Evolutionary conservation across 2,797 vertebrate genomes (phyloP), one percentile per base, ranked within the genome.

Genomic region (Champsocephalus esox): DNA sequence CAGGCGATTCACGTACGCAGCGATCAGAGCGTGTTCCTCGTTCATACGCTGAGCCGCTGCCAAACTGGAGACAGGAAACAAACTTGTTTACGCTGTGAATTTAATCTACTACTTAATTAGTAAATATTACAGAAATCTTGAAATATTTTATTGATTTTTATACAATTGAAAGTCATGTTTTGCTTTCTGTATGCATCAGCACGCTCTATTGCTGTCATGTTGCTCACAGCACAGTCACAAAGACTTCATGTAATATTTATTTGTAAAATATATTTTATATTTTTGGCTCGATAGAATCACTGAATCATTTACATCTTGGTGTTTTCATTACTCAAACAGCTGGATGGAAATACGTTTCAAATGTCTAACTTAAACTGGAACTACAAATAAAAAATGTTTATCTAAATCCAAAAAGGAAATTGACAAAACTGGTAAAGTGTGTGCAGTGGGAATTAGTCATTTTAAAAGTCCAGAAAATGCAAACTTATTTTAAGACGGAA

Each of bases 21-120:
- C 96, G 58, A 98, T 99, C 93, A 98, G 92, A 49, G 95, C 94
- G 55, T 99, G 97, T 85, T 98, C 97, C 67, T 98, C 97, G 3
- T 96, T 96, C 89, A 95, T 90, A 5, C 79, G 95, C 75, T 90
- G 85, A 92, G 93, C 94, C 3, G 89, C 79, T 0, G 94, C 89
- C 88, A 91, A 82, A 76, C 94, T 94, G 83, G 41, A 69, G 9
- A 65, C 2, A 41, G 19, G 11, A 65, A 14, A 61, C 3, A 55
- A 28, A 73, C 43, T 7, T 8, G 34, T 38, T 38, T 38, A 38
- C 2, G 34, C 34, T 9, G 34, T 38, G 34, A 38, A 38, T 9
- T 38, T 38, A 38, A 38, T 9, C 34, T 38, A 38, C 34, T 38
- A 38, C 34, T 9, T 7, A 38, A 38, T 2, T 38, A 6, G 34